Evolutionary conservation across 2,888 invertebrate species (phyloP), one percentile per base, ranked within the genome.

Genomic region (Stenodera caucasica): DNA sequence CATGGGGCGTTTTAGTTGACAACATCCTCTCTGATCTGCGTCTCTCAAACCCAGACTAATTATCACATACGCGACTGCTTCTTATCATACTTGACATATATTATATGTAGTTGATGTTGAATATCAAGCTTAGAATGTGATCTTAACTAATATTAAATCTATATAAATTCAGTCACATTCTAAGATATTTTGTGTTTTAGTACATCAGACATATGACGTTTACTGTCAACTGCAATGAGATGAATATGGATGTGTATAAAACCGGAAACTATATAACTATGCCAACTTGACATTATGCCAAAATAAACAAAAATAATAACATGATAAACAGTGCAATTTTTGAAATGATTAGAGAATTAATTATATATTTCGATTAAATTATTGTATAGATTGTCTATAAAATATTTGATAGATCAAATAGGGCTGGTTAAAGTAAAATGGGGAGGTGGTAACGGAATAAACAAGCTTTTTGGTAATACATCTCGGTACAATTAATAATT

Each of bases 51-150:
- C 76, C 77, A 73, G 77, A 77, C 78, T 79, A 78, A 80, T 80
- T 79, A 79, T 79, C 77, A 77, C 79, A 79, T 79, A 79, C 78
- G 77, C 73, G 77, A 78, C 77, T 78, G 78, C 79, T 77, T 74
- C 78, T 79, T 78, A 80, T 79, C 78, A 78, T 75, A 78, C 75
- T 78, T 79, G 79, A 79, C 79, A 79, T 78, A 78, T 79, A 79
- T 78, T 79, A 77, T 78, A 73, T 72, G 71, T 70, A 69, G 67
- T 68, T 72, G 37, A 40, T 40, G 9, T 18, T 18, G 7, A 40
- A 40, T n/a, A n/a, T n/a, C n/a, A n/a, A n/a, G 55, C 58, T 57
- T 71, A 55, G 76, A 76, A 73, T 75, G 78, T 77, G 77, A 76
- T 65, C 40, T 9, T 21, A 18, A 18, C 40, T 40, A 21, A 40